Evolutionary conservation across 1,140 invertebrate species (phyloP), one percentile per base, ranked within the genome.

Genomic region (Ganaspis sp.): DNA sequence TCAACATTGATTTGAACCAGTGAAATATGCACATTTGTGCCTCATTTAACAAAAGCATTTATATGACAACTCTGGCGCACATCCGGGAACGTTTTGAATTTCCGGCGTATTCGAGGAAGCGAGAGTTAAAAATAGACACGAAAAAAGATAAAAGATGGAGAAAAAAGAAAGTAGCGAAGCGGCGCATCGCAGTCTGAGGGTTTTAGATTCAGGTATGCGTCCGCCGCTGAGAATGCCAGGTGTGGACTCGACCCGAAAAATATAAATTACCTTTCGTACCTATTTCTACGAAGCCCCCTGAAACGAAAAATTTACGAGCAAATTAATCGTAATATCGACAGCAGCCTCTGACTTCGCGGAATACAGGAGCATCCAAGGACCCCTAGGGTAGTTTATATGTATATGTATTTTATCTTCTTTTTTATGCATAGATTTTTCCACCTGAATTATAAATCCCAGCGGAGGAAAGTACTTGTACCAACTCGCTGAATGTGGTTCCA

Each of bases 281-380:
- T 29, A 64, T 64, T 87, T 89, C 85, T 74, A 86, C 75, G 87
- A 90, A 90, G 81, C 73, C 81, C 81, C 83, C 85, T 75, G 76
- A 74, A 37, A 72, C 49, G 34, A 74, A 82, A 87, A 90, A 91
- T 91, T 90, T 91, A 91, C 85, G 87, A 86, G 81, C 83, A 81
- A 90, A 91, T 91, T 90, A 90, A 90, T 91, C 84, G 90, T 86
- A 84, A 85, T 85, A 89, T 91, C 84, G 88, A 87, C 87, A 83
- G 81, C 79, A 49, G 78, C 49, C 23, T 70, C 69, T 53, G 75
- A 76, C 58, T 64, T 64, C 58, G 58, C 58, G 58, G 58, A 64
- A 64, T 64, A 64, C 58, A 21, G 58, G 58, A 64, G 58, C 58
- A 64, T 64, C 58, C 26, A 64, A 34, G 58, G 23, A 64, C 58